Percentiles rank a stretch among this genome's conserved stretches.
Evolutionary conservation across 1,140 invertebrate species (phyloP).

Genomic region (Eufriesea mexicana): DNA sequence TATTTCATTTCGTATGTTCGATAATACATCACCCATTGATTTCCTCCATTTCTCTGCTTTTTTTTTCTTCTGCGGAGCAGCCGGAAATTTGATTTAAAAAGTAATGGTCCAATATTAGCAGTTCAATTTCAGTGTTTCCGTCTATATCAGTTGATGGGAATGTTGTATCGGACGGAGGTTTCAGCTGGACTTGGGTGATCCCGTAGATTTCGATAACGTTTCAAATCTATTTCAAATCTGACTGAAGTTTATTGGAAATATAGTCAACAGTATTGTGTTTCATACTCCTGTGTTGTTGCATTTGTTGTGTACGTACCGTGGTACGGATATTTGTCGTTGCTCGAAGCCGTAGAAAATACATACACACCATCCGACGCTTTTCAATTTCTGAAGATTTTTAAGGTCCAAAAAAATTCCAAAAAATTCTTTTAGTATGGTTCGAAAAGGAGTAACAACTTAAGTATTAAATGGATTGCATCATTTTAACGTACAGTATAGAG

Average conservation of each 20-base stretch:
- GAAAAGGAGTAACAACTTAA: too few species aligned
- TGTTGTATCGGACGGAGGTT: background rate
- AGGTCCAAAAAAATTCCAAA: background rate
- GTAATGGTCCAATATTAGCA: background rate
- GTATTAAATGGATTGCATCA: too few species aligned
- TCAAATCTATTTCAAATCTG: constrained; percentile 29
- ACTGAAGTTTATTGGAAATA: constrained; percentile 30
- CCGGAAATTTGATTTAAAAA: background rate
- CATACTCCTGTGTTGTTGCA: background rate
- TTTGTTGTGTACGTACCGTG: too few species aligned
- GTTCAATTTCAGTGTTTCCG: constrained; percentile 8
- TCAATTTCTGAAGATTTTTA: background rate
- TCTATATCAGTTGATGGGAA: background rate
- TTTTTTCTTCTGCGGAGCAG: background rate
- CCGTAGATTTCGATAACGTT: constrained; percentile 22
- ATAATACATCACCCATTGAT: background rate
- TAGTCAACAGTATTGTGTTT: constrained; percentile 12
- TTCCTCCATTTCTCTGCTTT: background rate
- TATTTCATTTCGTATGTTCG: background rate
- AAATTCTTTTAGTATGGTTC: too few species aligned
- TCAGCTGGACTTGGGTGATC: background rate
- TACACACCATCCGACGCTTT: background rate
- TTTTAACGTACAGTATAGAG: too few species aligned
- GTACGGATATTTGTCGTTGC: background rate
- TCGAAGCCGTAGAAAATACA: background rate